These are phyloP conservation scores for Andrena bucephala DNA, from an alignment of 2,888 invertebrate species.

Conservation along the genomic window DNA sequence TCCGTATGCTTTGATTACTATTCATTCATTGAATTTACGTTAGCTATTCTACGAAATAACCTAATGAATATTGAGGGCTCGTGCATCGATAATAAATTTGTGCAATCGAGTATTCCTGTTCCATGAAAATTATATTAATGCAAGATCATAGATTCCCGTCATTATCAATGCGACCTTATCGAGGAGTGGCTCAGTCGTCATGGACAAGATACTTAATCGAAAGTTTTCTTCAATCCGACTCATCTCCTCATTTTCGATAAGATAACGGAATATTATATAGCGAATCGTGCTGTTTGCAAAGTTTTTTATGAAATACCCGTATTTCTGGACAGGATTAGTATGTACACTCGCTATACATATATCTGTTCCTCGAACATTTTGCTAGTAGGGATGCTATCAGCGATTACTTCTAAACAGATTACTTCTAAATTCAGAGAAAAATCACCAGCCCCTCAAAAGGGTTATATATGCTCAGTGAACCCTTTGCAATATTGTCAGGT, in stretches of 20 bases:
- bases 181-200: neutral
- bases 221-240: too few species aligned
- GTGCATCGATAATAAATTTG: neutral
- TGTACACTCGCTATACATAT: too few species aligned
- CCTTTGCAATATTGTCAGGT: too few species aligned
- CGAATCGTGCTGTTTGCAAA: neutral
- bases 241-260: slow-evolving; percentile 3
- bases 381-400: too few species aligned
- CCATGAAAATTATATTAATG: neutral
- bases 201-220: neutral
- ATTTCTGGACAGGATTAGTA: too few species aligned
- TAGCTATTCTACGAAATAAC: neutral
- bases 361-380: too few species aligned
- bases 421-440: too few species aligned
- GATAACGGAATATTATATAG: neutral
- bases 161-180: neutral
- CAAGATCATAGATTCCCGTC: neutral
- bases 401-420: too few species aligned
- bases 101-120: neutral
- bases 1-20: neutral
- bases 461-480: too few species aligned
- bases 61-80: neutral
- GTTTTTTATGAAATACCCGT: neutral
- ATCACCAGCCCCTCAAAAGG: too few species aligned
- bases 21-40: neutral